These are phyloP conservation scores for Temnothorax longispinosus DNA, from an alignment of 1,140 invertebrate genomes.

Conservation along the genomic window DNA sequence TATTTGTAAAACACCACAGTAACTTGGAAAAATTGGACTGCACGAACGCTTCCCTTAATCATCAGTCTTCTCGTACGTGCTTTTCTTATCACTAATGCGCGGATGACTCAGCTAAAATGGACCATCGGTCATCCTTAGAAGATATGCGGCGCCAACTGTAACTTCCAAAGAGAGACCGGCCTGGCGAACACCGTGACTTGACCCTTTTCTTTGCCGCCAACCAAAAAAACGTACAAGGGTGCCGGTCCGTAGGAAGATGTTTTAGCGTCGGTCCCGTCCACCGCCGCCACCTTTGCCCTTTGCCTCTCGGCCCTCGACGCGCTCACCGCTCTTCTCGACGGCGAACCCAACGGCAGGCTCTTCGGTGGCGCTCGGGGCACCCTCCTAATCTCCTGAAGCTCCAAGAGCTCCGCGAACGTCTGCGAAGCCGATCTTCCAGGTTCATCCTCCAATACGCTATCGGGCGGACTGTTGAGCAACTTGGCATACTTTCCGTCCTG, in stretches of 20 bases:
- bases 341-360: conserved; percentile 82
- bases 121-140: conserved; percentile 77
- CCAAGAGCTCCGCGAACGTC: conserved; percentile 83
- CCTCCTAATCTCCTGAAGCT: conserved; percentile 82
- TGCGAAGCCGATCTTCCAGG: conserved; percentile 84
- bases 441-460: conserved; percentile 86
- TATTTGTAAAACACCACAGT: not conserved
- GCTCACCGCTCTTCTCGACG: conserved; percentile 83
- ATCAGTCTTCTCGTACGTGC: not conserved
- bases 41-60: conserved; percentile 16
- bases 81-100: conserved; percentile 42
- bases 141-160: conserved; percentile 87
- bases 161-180: conserved; percentile 89
- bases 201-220: conserved; percentile 89
- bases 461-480: conserved; percentile 86
- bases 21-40: conserved; percentile 32
- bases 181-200: conserved; percentile 89
- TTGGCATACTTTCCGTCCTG: conserved; percentile 84
- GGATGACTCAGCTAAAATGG: conserved; percentile 14
- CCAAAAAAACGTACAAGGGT: conserved; percentile 88
- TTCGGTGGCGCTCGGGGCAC: conserved; percentile 82
- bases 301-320: conserved; percentile 84
- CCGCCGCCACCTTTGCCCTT: conserved; percentile 81
- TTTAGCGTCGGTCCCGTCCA: conserved; percentile 76
- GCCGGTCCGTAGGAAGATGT: conserved; percentile 82